phyloP scores from a whole-genome alignment of 2,797 vertebrate species.

The Florisuga fusca region DNA sequence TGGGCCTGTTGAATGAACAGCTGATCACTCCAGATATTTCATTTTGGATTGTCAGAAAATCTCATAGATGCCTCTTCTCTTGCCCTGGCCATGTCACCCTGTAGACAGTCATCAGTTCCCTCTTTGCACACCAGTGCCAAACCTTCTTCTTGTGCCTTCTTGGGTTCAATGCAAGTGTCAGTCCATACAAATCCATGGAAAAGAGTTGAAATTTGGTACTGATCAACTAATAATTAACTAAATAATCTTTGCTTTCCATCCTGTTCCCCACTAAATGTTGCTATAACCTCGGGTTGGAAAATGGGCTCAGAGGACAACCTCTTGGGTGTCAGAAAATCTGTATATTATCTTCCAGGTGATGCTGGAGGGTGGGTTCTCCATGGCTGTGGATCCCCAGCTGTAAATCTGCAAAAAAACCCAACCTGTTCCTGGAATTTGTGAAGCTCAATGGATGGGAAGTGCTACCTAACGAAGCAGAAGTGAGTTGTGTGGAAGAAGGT shows the following conservation, averaged over 20 bases:
- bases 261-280: background rate
- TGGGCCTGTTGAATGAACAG: background rate
- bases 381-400: background rate
- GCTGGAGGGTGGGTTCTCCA: background rate
- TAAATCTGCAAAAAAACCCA: conserved; percentile 12
- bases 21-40: conserved; percentile 3
- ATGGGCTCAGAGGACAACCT: background rate
- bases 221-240: background rate
- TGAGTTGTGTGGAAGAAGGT: background rate
- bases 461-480: background rate
- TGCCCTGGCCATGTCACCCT: background rate
- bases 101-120: background rate
- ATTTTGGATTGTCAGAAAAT: background rate
- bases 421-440: background rate
- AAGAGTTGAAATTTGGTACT: background rate
- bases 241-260: background rate
- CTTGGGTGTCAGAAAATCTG: background rate
- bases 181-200: background rate
- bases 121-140: background rate
- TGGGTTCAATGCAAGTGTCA: background rate
- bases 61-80: background rate
- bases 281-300: background rate
- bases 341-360: background rate
- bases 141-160: background rate
- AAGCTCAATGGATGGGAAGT: background rate